Evolutionary conservation across 2,888 invertebrate genomes (phyloP), one percentile per base, ranked within the genome.

Genomic region (Euplexia lucipara): DNA sequence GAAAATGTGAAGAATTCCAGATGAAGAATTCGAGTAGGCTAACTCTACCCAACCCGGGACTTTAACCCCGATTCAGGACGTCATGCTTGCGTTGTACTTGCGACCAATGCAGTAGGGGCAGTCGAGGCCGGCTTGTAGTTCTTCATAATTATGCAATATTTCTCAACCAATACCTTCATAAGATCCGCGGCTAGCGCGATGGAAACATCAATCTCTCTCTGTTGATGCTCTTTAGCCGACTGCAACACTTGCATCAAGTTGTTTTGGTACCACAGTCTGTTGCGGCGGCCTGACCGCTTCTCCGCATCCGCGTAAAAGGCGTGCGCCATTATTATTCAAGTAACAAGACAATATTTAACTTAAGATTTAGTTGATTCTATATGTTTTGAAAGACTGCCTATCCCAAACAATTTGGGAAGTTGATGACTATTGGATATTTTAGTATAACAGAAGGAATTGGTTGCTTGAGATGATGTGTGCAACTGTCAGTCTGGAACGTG

Each of bases 211-310:
- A 94, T 86, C 20, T 90, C 92, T 6, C 93, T 84, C 5, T 81
- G 90, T 51, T 87, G 88, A n/a, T 88, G 90, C 58, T 93, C 93
- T 71, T 94, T 95, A 9, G 86, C 86, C 0, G 79, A 83, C 2
- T 87, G 72, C n/a, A 94, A 78, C 0, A 91, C 91, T 6, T 82
- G 81, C 76, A 90, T 73, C 53, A 95, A 75, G 60, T 92, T 85
- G 3, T 84, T 75, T 34, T 91, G 86, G 81, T 90, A 92, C 95
- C 95, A 95, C 12, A 76, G 30, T 26, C 86, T 84, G 51, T 88
- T 88, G 7, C 93, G 87, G 0, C 88, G 83, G 10, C 69, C 78
- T 0, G 91, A 70, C 12, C 65, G 84, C 0, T 72, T 72, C 69
- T 79, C 76, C 0, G 89, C 89, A 30, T 94, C 94, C 2, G 84